phyloP scores from a whole-genome alignment of 1,140 invertebrate species.

The Saccostrea echinata region DNA sequence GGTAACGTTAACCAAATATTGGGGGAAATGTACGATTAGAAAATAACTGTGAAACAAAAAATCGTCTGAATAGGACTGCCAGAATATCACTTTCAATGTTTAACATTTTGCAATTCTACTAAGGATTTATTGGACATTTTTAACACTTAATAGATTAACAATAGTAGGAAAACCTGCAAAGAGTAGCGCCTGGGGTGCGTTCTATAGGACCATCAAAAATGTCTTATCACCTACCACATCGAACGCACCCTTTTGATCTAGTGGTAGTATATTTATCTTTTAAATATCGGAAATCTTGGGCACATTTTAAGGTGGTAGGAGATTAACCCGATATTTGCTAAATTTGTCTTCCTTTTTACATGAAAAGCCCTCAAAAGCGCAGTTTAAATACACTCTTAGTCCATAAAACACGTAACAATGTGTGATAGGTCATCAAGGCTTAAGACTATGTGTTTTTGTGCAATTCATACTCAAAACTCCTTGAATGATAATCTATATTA shows the following conservation, averaged over 20 bases:
- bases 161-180: background rate
- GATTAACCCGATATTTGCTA: conserved; percentile 14
- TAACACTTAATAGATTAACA: background rate
- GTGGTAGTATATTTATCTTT: conserved; percentile 17
- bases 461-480: background rate
- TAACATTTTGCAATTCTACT: background rate
- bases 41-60: background rate
- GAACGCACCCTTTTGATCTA: conserved; percentile 33
- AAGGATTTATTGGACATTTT: background rate
- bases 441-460: background rate
- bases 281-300: background rate
- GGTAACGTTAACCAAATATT: background rate
- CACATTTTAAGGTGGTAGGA: background rate
- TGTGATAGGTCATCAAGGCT: background rate
- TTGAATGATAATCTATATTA: background rate
- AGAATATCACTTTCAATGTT: background rate
- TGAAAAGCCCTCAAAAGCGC: background rate
- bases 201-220: background rate
- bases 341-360: background rate
- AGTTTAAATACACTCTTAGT: background rate
- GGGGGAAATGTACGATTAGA: background rate
- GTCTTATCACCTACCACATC: conserved; percentile 16
- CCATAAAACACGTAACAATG: background rate
- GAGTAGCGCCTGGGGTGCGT: background rate
- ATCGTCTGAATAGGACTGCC: background rate